Base-by-base conservation (phyloP, 2,888 invertebrate species). In the Cloeon dipterum region DNA sequence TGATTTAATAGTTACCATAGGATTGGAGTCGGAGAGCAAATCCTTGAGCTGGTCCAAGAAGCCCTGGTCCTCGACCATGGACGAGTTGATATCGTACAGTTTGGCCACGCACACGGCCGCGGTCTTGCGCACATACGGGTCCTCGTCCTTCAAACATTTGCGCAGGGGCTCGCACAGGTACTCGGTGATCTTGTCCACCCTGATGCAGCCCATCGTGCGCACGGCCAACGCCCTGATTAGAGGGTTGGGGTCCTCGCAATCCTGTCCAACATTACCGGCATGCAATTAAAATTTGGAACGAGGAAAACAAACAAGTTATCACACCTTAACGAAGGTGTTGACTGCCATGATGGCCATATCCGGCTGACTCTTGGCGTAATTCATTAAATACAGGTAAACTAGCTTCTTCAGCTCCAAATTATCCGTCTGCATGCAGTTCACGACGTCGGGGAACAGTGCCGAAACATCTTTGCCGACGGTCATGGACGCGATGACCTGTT, bases 321-420 rank as follows among this genome's bases (percentile, higher is more conserved):
- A 11, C 25, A 89, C 91, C 79, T 94, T 96, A 45, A 98, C 98
- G 63, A 98, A 98, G 5, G 98, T 98, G 62, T 98, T 98, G 40
- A 98, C 98, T 10, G 98, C 98, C 94, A 98, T 94, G 42, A 98
- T 99, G 38, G 98, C 98, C 85, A 96, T 91, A 55, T 98, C 98
- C 0, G 98, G 98, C 58, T 98, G 98, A 37, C 91, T 93, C 60
- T 98, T 99, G 38, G 98, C 98, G 58, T 98, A 99, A 58, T 99
- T 98, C 98, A 98, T 99, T 49, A 98, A 62, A 55, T 98, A 98
- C 36, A 99, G 63, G 57, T 98, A 99, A 2, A 99, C 98, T 35
- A 98, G 65, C 52, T 99, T 99, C 62, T 98, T 98, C 47, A 99
- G 60, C 57, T 98, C 98, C 52, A 98, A 63, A 59, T 98, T 99